Evolutionary conservation across 2,888 invertebrate species (phyloP).

Genomic region (Merodon equestris): DNA sequence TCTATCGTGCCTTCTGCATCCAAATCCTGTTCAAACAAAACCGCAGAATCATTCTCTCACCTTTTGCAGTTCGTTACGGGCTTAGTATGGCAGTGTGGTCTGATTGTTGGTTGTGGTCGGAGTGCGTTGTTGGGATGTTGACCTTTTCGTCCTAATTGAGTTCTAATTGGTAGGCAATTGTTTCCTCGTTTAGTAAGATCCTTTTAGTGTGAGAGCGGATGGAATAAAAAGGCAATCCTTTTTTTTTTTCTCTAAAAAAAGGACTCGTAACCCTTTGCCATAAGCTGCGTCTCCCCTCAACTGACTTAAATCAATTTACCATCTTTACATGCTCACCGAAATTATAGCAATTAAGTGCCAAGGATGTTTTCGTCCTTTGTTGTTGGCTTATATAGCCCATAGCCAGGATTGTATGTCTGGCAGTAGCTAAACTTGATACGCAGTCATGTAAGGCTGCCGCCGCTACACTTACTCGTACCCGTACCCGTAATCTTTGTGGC

Average conservation of each 20-base stretch:
- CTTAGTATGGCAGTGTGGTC: constrained; percentile 15
- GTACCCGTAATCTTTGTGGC: not conserved
- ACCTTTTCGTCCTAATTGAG: constrained; percentile 63
- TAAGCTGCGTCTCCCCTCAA: not conserved
- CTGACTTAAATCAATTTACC: constrained; percentile 52
- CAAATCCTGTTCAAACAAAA: constrained; percentile 54
- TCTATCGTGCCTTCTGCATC: constrained; percentile 9
- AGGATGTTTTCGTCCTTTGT: no score
- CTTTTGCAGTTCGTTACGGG: constrained; percentile 27
- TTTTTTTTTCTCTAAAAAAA: no score
- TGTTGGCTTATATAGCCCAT: no score
- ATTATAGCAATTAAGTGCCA: constrained; percentile 50
- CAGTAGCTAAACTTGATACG: not conserved
- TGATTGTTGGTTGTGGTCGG: not conserved
- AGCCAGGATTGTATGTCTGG: no score
- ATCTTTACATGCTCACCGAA: constrained; percentile 39
- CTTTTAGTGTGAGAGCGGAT: no score
- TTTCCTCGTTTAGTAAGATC: no score
- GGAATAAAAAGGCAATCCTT: constrained; percentile 12
- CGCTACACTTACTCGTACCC: not conserved
- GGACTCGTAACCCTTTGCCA: not conserved
- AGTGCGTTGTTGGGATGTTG: constrained; percentile 54
- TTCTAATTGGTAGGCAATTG: constrained; percentile 58
- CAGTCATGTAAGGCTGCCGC: not conserved
- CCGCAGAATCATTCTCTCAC: constrained; percentile 45